phyloP scores from a whole-genome alignment of 2,888 invertebrate genomes.

The Gymnoscelis rufifasciata region DNA sequence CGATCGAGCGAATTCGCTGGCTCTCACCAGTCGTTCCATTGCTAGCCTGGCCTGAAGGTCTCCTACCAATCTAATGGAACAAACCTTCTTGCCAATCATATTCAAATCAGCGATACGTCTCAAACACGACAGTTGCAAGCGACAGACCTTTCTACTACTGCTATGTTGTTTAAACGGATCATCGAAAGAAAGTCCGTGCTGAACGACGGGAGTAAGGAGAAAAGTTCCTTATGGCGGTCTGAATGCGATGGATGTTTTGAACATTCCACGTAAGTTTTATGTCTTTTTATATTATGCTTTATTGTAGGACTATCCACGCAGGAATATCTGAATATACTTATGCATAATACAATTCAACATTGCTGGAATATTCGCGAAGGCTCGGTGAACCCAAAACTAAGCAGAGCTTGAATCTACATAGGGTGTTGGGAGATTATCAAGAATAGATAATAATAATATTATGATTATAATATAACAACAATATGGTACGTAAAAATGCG shows the following conservation, averaged over 20 bases:
- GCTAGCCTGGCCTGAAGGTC: slow-evolving; percentile 59
- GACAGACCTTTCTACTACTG: slow-evolving; percentile 71
- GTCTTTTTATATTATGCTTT: neutral
- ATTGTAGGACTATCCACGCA: too few species aligned
- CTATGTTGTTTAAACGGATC: slow-evolving; percentile 80
- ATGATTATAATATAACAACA: too few species aligned
- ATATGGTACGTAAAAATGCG: too few species aligned
- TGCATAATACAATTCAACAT: too few species aligned
- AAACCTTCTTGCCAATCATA: slow-evolving; percentile 66
- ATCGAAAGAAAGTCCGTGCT: slow-evolving; percentile 78
- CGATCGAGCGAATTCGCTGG: slow-evolving; percentile 37
- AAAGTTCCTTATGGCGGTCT: slow-evolving; percentile 72
- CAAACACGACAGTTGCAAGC: slow-evolving; percentile 70
- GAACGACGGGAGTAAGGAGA: slow-evolving; percentile 63
- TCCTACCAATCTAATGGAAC: slow-evolving; percentile 77
- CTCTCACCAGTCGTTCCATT: slow-evolving; percentile 43
- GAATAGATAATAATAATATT: too few species aligned
- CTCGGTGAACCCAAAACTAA: too few species aligned
- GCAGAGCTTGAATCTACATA: too few species aligned
- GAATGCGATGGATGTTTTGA: slow-evolving; percentile 71
- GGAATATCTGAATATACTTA: too few species aligned
- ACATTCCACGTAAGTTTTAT: slow-evolving; percentile 68
- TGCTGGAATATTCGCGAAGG: too few species aligned
- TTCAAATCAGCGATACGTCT: slow-evolving; percentile 70
- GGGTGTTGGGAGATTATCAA: too few species aligned